These are phyloP conservation scores for Percopsis transmontana DNA, from an alignment of 2,113 vertebrate species.

Conservation along the genomic window DNA sequence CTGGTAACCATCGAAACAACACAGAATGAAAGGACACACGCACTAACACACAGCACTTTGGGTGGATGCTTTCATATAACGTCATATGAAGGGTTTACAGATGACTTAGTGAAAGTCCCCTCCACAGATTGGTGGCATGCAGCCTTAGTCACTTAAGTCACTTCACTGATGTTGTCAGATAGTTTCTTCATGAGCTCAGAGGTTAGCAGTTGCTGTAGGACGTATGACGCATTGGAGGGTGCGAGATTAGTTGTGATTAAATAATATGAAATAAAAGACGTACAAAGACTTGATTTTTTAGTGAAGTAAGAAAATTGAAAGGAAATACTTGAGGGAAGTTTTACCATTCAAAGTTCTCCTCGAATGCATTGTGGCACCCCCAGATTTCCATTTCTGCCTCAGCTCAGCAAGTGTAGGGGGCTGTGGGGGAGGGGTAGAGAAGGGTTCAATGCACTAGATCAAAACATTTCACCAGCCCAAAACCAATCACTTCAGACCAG, in stretches of 20 bases:
- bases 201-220: not conserved
- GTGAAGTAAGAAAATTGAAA: not conserved
- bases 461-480: too few species aligned
- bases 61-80: slow-evolving; percentile 40
- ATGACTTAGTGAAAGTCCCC: not conserved
- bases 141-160: slow-evolving; percentile 19
- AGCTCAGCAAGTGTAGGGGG: too few species aligned
- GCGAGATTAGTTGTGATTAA: not conserved
- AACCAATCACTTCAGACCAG: too few species aligned
- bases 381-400: too few species aligned
- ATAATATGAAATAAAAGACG: not conserved
- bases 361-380: too few species aligned
- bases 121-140: slow-evolving; percentile 9
- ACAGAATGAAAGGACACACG: slow-evolving; percentile 19
- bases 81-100: not conserved
- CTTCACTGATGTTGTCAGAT: not conserved
- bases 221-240: not conserved
- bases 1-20: slow-evolving; percentile 42
- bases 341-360: too few species aligned
- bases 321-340: not conserved
- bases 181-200: not conserved
- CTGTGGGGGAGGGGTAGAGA: too few species aligned
- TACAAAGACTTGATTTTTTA: not conserved
- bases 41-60: slow-evolving; percentile 14
- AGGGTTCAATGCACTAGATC: too few species aligned